Conservation (phyloP, 2,113 vertebrate genomes). For the Rhabdornis inornatus region DNA sequence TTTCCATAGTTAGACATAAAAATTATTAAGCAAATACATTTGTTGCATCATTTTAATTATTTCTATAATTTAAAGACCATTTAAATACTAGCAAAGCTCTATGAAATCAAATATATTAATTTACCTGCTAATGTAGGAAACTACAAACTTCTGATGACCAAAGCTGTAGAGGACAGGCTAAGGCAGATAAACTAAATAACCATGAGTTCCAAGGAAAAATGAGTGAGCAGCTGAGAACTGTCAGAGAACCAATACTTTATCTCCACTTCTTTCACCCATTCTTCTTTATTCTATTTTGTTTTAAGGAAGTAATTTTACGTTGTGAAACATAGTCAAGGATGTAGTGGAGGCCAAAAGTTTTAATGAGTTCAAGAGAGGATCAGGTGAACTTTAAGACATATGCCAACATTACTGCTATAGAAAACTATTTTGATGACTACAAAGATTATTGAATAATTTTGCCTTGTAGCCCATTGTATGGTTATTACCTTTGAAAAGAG, state of each 20-base stretch:
- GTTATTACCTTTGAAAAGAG: not conserved
- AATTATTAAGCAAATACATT: not conserved
- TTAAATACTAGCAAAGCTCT: not conserved
- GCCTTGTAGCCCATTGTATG: not conserved
- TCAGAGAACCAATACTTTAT: not conserved
- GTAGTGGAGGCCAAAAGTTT: not conserved
- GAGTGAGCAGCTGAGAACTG: not conserved
- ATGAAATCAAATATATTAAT: not conserved
- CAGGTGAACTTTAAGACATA: not conserved
- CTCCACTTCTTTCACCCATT: not conserved
- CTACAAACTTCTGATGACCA: not conserved
- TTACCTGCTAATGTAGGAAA: not conserved
- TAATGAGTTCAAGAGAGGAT: not conserved
- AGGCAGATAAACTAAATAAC: not conserved
- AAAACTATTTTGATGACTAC: not conserved
- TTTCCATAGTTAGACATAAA: not conserved
- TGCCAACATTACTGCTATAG: not conserved
- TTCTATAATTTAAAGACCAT: not conserved
- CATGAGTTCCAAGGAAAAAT: not conserved
- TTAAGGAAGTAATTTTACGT: not conserved
- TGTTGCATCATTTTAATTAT: not conserved
- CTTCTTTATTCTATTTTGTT: not conserved
- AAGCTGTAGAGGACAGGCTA: not conserved
- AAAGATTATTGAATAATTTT: not conserved
- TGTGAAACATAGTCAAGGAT: not conserved